Base-by-base conservation (phyloP, 2,888 invertebrate species). In the Chrysolina oricalcia region DNA sequence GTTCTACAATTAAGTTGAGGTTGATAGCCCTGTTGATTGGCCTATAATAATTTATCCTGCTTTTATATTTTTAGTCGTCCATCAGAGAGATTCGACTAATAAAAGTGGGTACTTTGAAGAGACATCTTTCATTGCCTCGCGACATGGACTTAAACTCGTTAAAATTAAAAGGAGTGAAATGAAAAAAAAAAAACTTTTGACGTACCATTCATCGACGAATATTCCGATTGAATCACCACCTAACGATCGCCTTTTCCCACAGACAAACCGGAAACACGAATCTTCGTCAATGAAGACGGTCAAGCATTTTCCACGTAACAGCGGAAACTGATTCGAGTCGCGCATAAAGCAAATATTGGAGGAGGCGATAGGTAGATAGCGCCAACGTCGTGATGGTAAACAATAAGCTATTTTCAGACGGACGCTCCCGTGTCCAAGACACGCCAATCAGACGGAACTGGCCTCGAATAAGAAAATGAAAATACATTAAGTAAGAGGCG, bases 391-490 rank as follows among this genome's bases (percentile, higher is more conserved):
- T 13, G n/a, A 27, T n/a, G 35, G 27, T 35, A 59, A 59, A 59
- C 59, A 59, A 59, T 13, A 2, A 35, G 13, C 27, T 59, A 59
- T 59, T 59, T 59, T n/a, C 35, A 17, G 59, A 68, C 13, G 65
- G 21, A 46, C n/a, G 35, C 50, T 23, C 50, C 50, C 17, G 10
- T n/a, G 50, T 67, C 53, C 41, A 27, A 67, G 67, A 48, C 50
- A 17, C 6, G 27, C 19, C 35, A 53, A 35, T 53, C 40, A 53
- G n/a, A 66, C 46, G 21, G 35, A 66, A 66, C 46, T 48, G n/a
- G 35, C 35, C 35, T 35, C 35, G 35, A 35, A 35, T 35, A 35
- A 35, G 35, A 35, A 35, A 35, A 35, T 35, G 35, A 8, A 35
- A 35, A 6, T 35, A 35, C 35, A 35, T 35, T 35, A 27, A 27